A percentile compares a stretch with the other conserved stretches of the same genome.
phyloP scores from a whole-genome alignment of 2,888 invertebrate genomes.

The Merodon equestris region DNA sequence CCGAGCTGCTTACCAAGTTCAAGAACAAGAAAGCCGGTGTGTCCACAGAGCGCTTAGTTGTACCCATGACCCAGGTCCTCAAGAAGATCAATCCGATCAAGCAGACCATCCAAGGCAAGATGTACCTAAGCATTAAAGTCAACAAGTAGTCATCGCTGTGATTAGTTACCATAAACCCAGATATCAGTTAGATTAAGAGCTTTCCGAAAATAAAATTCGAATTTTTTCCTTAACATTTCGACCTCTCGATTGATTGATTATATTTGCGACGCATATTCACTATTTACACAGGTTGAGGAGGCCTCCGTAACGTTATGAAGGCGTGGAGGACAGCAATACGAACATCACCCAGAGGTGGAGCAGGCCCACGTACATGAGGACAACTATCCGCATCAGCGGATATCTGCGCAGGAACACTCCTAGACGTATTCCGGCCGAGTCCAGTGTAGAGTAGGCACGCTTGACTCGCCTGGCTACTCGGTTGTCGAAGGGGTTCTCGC shows the following conservation, averaged over 20 bases:
- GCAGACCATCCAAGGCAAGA: slow-evolving; percentile 94
- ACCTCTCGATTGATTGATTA: neutral
- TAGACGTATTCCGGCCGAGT: slow-evolving; percentile 87
- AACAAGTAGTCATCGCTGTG: slow-evolving; percentile 69
- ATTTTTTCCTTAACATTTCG: neutral
- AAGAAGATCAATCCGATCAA: slow-evolving; percentile 96
- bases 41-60: slow-evolving; percentile 93
- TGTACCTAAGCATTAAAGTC: slow-evolving; percentile 93
- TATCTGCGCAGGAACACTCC: slow-evolving; percentile 90
- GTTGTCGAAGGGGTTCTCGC: slow-evolving; percentile 88
- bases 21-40: slow-evolving; percentile 95
- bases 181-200: too few relatives aligned
- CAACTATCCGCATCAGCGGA: slow-evolving; percentile 89
- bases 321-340: slow-evolving; percentile 85
- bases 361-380: slow-evolving; percentile 92
- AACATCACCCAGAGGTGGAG: slow-evolving; percentile 91
- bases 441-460: slow-evolving; percentile 87
- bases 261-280: neutral
- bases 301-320: slow-evolving; percentile 70
- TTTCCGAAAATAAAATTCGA: neutral
- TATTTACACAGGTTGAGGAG: neutral
- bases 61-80: slow-evolving; percentile 95
- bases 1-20: slow-evolving; percentile 96
- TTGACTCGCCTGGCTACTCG: slow-evolving; percentile 87
- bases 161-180: neutral